phyloP scores from a whole-genome alignment of 2,888 invertebrate genomes.

The Sericinus montela region DNA sequence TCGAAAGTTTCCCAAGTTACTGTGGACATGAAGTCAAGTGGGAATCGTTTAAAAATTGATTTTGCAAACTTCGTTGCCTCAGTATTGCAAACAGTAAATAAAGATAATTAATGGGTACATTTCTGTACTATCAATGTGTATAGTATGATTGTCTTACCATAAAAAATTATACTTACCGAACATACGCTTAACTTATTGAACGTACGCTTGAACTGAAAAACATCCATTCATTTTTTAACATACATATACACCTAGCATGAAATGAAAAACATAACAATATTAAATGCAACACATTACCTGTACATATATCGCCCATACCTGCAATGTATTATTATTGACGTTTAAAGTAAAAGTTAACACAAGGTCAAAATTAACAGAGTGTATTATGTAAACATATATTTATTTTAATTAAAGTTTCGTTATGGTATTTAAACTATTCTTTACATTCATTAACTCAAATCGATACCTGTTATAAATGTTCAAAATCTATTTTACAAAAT shows the following conservation, averaged over 20 bases:
- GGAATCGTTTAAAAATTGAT: constrained; percentile 79
- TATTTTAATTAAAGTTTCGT: constrained; percentile 57
- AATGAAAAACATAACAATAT: constrained; percentile 12
- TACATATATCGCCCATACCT: not conserved
- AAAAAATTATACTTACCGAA: constrained; percentile 14
- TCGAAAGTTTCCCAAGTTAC: constrained; percentile 79
- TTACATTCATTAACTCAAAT: constrained; percentile 36
- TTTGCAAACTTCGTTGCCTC: constrained; percentile 72
- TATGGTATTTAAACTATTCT: constrained; percentile 44
- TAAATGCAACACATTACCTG: not conserved
- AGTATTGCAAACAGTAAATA: constrained; percentile 59
- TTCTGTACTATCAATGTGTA: constrained; percentile 8
- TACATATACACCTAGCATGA: constrained; percentile 1
- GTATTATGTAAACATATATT: constrained; percentile 55
- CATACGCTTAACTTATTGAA: too few species aligned
- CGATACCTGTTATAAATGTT: constrained; percentile 8
- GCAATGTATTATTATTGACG: constrained; percentile 6
- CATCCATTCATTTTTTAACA: constrained; percentile 37
- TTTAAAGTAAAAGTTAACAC: constrained; percentile 10
- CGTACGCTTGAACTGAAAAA: constrained; percentile 40
- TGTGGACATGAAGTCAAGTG: constrained; percentile 78
- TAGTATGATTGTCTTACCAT: constrained; percentile 29
- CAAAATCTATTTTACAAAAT: constrained; percentile 7
- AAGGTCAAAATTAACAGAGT: constrained; percentile 45
- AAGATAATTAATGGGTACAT: constrained; percentile 34